Evolutionary conservation across 2,888 invertebrate genomes (phyloP).

Genomic region (Eudemis profundana): DNA sequence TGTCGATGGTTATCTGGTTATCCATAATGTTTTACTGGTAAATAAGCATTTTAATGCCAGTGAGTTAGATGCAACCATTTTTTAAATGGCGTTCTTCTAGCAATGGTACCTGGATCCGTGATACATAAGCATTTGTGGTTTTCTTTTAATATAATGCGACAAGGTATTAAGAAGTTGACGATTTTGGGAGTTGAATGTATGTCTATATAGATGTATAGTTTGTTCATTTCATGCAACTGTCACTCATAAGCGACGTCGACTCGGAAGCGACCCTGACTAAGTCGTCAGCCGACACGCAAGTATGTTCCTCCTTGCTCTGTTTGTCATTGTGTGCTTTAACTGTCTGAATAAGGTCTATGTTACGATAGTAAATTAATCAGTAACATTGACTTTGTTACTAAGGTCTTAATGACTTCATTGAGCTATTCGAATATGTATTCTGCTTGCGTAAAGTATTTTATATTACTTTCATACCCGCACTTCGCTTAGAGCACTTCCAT

Average conservation of each 20-base stretch:
- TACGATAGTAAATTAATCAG: not conserved
- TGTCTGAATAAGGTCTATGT: slow-evolving; percentile 28
- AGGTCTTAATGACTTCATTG: slow-evolving; percentile 20
- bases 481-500: not conserved
- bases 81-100: no score
- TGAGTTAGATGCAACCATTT: no score
- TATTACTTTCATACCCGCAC: not conserved
- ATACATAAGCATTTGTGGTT: no score
- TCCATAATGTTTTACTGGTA: no score
- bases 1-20: no score
- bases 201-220: slow-evolving; percentile 81
- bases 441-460: not conserved
- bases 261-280: slow-evolving; percentile 81
- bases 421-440: not conserved
- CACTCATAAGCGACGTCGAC: slow-evolving; percentile 82
- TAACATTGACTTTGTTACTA: slow-evolving; percentile 9
- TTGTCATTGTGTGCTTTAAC: slow-evolving; percentile 50
- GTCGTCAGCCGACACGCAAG: slow-evolving; percentile 82
- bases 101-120: no score
- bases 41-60: no score
- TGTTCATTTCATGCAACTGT: slow-evolving; percentile 85
- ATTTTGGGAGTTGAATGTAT: slow-evolving; percentile 37
- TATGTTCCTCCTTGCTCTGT: slow-evolving; percentile 69
- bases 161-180: slow-evolving; percentile 7
- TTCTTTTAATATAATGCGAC: no score